These are phyloP conservation scores for Microctenopoma steveboyesi DNA, from an alignment of 2,797 vertebrate species.

Conservation along the genomic window DNA sequence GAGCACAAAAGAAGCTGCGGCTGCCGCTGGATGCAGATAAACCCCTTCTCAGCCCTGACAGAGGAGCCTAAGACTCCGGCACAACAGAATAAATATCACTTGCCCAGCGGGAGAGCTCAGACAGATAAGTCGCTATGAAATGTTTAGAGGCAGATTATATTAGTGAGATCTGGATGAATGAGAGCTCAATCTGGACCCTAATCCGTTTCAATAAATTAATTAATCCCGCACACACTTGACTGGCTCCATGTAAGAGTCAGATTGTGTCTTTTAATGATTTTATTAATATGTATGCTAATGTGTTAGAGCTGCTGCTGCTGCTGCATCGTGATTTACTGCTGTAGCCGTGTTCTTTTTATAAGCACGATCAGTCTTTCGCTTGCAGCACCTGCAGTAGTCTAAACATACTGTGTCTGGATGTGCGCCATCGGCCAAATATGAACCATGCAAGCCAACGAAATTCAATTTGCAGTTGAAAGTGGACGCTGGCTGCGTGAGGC, in stretches of 20 bases:
- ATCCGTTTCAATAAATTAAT: slow-evolving; percentile 74
- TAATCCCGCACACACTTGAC: slow-evolving; percentile 55
- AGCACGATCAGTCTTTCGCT: slow-evolving; percentile 55
- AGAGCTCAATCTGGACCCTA: slow-evolving; percentile 68
- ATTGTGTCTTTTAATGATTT: slow-evolving; percentile 20
- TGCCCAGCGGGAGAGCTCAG: slow-evolving; percentile 59
- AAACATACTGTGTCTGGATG: slow-evolving; percentile 60
- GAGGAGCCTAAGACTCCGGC: slow-evolving; percentile 60
- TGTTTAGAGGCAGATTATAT: slow-evolving; percentile 78
- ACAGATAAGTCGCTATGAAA: slow-evolving; percentile 73
- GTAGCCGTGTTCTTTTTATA: slow-evolving; percentile 51
- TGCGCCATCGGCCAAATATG: slow-evolving; percentile 47
- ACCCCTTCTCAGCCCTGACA: slow-evolving; percentile 52
- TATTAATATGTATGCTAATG: slow-evolving; percentile 36
- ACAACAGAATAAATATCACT: slow-evolving; percentile 68
- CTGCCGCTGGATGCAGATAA: slow-evolving; percentile 71
- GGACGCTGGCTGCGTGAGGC: background rate
- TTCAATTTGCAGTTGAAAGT: slow-evolving; percentile 44
- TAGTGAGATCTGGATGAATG: slow-evolving; percentile 73
- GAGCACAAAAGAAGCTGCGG: slow-evolving; percentile 64
- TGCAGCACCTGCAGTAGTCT: slow-evolving; percentile 56
- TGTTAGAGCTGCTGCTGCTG: slow-evolving; percentile 28
- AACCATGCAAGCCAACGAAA: slow-evolving; percentile 25
- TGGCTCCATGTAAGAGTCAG: slow-evolving; percentile 39
- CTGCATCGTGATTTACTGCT: slow-evolving; percentile 34